Evolutionary conservation across 2,113 vertebrate genomes (phyloP).

Genomic region (Leptocoma aspasia): DNA sequence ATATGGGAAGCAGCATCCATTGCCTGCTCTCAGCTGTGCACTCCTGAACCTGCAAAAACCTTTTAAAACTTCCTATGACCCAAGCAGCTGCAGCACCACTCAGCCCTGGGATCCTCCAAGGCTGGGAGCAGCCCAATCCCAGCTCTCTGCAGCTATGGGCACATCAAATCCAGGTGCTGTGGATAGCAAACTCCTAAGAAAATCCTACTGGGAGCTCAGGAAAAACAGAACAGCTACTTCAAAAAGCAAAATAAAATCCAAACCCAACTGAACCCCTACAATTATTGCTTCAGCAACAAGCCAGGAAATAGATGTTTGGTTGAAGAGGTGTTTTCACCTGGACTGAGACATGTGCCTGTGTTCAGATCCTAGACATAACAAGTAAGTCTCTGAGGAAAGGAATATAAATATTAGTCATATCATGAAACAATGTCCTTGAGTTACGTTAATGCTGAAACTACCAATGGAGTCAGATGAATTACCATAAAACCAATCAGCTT

Average conservation of each 20-base stretch:
- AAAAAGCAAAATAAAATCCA: neutral
- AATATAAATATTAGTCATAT: no score
- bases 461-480: no score
- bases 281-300: neutral
- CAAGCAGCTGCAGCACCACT: neutral
- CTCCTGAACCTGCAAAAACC: fast-evolving
- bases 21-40: neutral
- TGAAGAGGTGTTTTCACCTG: neutral
- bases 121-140: neutral
- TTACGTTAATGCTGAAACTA: no score
- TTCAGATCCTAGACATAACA: no score
- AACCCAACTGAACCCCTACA: fast-evolving
- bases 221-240: neutral
- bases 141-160: no score
- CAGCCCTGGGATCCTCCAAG: neutral
- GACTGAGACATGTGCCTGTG: no score
- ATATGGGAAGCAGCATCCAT: neutral
- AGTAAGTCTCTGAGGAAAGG: no score
- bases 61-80: neutral
- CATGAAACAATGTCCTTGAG: no score
- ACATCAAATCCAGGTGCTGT: neutral
- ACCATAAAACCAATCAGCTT: no score
- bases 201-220: neutral
- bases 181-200: neutral
- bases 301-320: no score